Conservation (phyloP, 2,888 invertebrate genomes). For the Cotesia congregata region DNA sequence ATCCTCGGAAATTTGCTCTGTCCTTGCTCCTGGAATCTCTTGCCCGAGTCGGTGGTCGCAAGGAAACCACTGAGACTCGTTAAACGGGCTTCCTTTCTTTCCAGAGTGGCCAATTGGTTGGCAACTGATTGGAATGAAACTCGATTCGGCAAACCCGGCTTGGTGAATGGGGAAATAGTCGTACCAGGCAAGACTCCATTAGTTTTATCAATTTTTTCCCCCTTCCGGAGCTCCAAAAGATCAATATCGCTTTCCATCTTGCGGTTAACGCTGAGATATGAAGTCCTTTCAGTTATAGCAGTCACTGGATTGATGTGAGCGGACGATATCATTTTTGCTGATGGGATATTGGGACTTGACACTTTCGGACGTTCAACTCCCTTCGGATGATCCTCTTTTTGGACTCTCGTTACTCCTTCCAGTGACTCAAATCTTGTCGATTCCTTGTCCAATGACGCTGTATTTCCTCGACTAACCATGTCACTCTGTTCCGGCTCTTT, state of each 20-base stretch:
- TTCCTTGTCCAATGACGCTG: constrained; percentile 34
- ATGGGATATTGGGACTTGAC: constrained; percentile 31
- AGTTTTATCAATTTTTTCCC: not conserved
- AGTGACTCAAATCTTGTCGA: constrained; percentile 32
- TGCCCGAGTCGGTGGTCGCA: constrained; percentile 10
- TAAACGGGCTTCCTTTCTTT: constrained; percentile 29
- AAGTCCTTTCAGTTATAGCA: not conserved
- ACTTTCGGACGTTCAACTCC: constrained; percentile 13
- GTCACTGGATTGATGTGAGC: constrained; percentile 16
- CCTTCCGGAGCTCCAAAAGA: not conserved
- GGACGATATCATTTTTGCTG: constrained; percentile 6
- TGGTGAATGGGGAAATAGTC: not conserved
- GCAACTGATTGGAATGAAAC: constrained; percentile 47
- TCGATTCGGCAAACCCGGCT: constrained; percentile 37
- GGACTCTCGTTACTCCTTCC: constrained; percentile 28
- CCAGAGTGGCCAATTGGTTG: constrained; percentile 31
- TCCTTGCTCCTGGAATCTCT: not conserved
- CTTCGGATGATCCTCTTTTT: constrained; percentile 9
- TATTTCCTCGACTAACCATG: constrained; percentile 48
- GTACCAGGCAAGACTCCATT: not conserved
- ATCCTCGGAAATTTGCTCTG: constrained; percentile 24
- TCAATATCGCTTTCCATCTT: constrained; percentile 1
- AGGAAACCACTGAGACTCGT: constrained; percentile 26
- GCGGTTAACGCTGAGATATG: not conserved
- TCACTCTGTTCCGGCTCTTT: constrained; percentile 50